Conservation (phyloP, 2,888 invertebrate species). For the Thereva nobilitata region DNA sequence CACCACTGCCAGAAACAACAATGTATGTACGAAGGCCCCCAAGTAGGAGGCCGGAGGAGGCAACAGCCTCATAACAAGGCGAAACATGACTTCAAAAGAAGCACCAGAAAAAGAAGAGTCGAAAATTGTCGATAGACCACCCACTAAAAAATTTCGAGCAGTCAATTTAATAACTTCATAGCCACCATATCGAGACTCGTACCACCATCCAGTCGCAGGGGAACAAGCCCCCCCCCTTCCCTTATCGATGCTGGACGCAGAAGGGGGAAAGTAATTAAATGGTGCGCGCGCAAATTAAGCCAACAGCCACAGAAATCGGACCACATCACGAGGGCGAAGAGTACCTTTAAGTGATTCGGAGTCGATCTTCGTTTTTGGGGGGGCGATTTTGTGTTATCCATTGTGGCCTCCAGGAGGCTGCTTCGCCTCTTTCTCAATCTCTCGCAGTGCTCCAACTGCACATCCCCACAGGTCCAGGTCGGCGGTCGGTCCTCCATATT, state of each 20-base stretch:
- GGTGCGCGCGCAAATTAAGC: constrained; percentile 35
- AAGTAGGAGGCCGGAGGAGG: constrained; percentile 30
- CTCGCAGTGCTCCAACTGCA: no score
- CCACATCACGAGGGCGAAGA: constrained; percentile 27
- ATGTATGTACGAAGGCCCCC: no score
- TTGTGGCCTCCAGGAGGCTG: neutral
- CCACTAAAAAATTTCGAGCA: constrained; percentile 31
- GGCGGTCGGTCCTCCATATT: constrained; percentile 9
- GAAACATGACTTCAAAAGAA: constrained; percentile 14
- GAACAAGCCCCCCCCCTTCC: neutral
- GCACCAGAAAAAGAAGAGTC: constrained; percentile 8
- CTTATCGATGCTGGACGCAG: constrained; percentile 1
- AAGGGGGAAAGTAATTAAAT: constrained; percentile 31
- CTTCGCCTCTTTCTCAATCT: constrained; percentile 18
- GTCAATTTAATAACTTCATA: constrained; percentile 36
- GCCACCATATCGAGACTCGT: neutral
- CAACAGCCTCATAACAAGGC: constrained; percentile 34
- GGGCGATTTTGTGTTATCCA: neutral
- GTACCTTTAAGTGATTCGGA: constrained; percentile 4
- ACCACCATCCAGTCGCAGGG: no score
- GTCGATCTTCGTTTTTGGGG: neutral
- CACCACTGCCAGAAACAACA: no score
- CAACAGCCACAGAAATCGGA: constrained; percentile 26
- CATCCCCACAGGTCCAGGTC: neutral
- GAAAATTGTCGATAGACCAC: constrained; percentile 33